Evolutionary conservation across 2,797 vertebrate genomes (phyloP).

Genomic region (Scleropages formosus): DNA sequence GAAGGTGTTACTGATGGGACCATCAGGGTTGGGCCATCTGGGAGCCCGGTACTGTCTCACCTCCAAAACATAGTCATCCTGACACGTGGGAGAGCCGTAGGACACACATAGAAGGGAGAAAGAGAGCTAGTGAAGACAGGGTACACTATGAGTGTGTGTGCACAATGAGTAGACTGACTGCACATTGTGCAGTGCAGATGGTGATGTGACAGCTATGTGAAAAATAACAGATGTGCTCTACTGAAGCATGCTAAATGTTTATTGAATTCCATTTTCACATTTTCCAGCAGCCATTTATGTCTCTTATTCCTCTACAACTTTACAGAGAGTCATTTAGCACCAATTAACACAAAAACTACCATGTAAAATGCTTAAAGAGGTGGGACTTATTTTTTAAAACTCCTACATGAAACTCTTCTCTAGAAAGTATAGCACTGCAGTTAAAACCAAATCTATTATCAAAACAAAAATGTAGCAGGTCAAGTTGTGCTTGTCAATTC

Average conservation of each 20-base stretch:
- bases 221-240: conserved; percentile 48
- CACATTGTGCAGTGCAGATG: conserved; percentile 42
- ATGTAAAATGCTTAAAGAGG: conserved; percentile 15
- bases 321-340: conserved; percentile 35
- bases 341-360: conserved; percentile 26
- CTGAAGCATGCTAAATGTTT: conserved; percentile 44
- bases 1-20: conserved; percentile 89
- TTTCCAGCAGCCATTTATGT: conserved; percentile 44
- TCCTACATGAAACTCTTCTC: background rate
- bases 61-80: conserved; percentile 94
- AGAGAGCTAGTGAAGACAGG: background rate
- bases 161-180: conserved; percentile 29
- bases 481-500: too few relatives aligned
- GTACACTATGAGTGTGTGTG: background rate
- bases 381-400: background rate
- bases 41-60: conserved; percentile 86
- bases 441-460: too few relatives aligned
- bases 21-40: conserved; percentile 92
- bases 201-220: conserved; percentile 39
- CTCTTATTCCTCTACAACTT: conserved; percentile 30
- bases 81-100: background rate
- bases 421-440: too few relatives aligned
- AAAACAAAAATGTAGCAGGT: too few relatives aligned
- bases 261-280: conserved; percentile 43
- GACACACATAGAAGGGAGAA: background rate